Conservation (phyloP, 1,140 invertebrate genomes). For the Campoletis sonorensis region DNA sequence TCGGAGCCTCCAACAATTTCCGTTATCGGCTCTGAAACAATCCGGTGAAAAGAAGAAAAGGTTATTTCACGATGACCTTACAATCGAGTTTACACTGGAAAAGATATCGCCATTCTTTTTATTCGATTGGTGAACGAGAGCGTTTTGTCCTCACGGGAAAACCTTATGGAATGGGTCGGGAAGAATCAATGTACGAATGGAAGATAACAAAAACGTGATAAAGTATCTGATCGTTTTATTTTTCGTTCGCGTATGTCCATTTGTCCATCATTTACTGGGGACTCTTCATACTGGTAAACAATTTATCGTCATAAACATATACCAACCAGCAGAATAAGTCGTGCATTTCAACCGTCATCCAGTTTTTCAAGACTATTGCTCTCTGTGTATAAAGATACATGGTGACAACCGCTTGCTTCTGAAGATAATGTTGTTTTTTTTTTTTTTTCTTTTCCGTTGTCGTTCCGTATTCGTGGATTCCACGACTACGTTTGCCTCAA, state of each 20-base stretch:
- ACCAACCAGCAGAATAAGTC: neutral
- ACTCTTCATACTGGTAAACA: neutral
- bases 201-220: neutral
- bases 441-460: neutral
- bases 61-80: constrained; percentile 18
- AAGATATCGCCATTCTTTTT: constrained; percentile 11
- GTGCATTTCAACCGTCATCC: neutral
- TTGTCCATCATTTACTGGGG: neutral
- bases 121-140: constrained; percentile 18
- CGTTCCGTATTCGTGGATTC: neutral
- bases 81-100: constrained; percentile 1
- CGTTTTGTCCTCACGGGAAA: neutral
- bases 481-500: constrained; percentile 11
- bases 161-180: neutral
- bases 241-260: constrained; percentile 2
- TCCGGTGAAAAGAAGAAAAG: constrained; percentile 51
- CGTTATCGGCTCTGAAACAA: constrained; percentile 87
- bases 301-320: neutral
- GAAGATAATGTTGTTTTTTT: constrained; percentile 26
- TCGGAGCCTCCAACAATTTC: constrained; percentile 89
- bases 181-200: neutral
- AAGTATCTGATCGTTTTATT: constrained; percentile 5
- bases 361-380: constrained; percentile 10
- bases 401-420: neutral
- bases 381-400: neutral